Evolutionary conservation across 2,113 vertebrate genomes (phyloP).

Genomic region (Trematocara stigmaticum): DNA sequence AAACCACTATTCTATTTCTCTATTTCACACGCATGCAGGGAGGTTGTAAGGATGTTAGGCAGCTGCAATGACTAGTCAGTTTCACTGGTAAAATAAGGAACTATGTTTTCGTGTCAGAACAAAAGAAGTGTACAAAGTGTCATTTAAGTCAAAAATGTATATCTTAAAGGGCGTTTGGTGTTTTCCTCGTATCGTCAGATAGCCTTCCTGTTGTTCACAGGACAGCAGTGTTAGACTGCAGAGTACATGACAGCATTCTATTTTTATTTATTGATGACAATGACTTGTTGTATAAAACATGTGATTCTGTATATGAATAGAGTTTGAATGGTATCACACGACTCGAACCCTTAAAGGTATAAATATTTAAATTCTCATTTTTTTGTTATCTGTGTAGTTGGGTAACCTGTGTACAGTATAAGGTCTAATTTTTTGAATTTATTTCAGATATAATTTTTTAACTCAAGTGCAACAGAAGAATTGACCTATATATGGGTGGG

Average conservation of each 20-base stretch:
- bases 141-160: constrained; percentile 72
- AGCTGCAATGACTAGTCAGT: constrained; percentile 69
- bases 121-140: constrained; percentile 74
- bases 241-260: constrained; percentile 75
- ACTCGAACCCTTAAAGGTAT: constrained; percentile 71
- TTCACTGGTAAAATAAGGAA: constrained; percentile 57
- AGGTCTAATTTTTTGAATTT: constrained; percentile 76
- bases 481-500: constrained; percentile 69
- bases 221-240: constrained; percentile 73
- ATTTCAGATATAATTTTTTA: constrained; percentile 82
- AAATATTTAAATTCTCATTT: constrained; percentile 70
- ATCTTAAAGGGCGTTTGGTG: constrained; percentile 76
- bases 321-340: constrained; percentile 72
- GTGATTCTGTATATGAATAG: constrained; percentile 77
- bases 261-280: constrained; percentile 80
- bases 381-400: constrained; percentile 81
- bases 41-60: constrained; percentile 53
- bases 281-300: constrained; percentile 76
- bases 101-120: constrained; percentile 53
- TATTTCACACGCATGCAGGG: not conserved
- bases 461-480: constrained; percentile 74
- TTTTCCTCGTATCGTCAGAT: constrained; percentile 75
- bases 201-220: constrained; percentile 72
- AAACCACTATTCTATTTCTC: constrained; percentile 12
- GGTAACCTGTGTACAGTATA: constrained; percentile 80